A percentile compares a stretch with the other conserved stretches of the same genome.
Conservation (phyloP, 2,113 vertebrate genomes). For the Pelusios castaneus region DNA sequence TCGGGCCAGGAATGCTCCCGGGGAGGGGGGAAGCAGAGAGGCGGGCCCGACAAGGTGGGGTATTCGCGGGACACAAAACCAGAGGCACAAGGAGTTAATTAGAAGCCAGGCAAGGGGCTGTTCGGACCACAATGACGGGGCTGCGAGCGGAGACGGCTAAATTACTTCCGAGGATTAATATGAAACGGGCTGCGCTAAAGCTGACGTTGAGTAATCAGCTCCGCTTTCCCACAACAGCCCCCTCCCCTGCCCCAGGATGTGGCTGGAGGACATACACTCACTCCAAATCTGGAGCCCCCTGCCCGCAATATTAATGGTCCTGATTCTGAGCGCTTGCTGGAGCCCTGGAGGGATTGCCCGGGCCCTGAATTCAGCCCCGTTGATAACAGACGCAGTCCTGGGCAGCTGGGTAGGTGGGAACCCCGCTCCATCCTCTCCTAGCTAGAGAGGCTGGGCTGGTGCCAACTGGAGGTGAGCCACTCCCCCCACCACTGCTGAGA, state of each 20-base stretch:
- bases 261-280: background rate
- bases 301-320: background rate
- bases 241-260: background rate
- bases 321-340: background rate
- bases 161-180: constrained; percentile 93
- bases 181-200: background rate
- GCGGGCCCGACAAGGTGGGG: constrained; percentile 87
- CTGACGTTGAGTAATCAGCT: background rate
- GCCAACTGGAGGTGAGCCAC: background rate
- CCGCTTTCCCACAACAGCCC: background rate
- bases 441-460: background rate
- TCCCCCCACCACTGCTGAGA: background rate
- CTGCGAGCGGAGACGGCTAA: constrained; percentile 78
- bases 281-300: background rate
- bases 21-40: constrained; percentile 71
- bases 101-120: constrained; percentile 87
- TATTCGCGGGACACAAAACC: constrained; percentile 88
- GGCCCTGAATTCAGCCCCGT: background rate
- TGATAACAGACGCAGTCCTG: too few relatives aligned
- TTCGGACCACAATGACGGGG: constrained; percentile 85
- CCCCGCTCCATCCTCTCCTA: too few relatives aligned
- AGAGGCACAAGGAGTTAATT: constrained; percentile 89
- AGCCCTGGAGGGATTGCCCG: too few relatives aligned
- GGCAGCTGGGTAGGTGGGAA: background rate
- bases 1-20: constrained; percentile 88